Conservation (phyloP, 2,113 vertebrate genomes). For the Acanthisitta chloris region DNA sequence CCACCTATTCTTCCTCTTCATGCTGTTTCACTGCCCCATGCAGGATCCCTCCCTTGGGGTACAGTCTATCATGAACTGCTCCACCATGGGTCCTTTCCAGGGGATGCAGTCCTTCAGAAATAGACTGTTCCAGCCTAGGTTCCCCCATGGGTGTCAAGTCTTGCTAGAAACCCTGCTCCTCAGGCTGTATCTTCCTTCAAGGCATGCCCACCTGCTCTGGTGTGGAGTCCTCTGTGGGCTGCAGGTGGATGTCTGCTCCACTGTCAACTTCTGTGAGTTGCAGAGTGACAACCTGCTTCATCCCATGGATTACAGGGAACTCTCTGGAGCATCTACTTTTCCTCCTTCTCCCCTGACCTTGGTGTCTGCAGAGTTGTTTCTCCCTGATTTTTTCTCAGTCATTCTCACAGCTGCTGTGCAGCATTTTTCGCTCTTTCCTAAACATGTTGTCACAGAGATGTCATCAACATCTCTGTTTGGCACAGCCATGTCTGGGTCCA, state of each 20-base stretch:
- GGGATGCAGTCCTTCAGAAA: not conserved
- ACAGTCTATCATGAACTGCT: not conserved
- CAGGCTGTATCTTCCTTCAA: not conserved
- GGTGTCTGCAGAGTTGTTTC: not conserved
- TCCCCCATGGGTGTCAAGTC: not conserved
- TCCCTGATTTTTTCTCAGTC: not conserved
- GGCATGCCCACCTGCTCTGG: accelerated
- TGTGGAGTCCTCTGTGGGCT: not conserved
- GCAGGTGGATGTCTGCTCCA: not conserved
- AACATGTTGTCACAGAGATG: not conserved
- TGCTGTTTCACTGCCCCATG: not conserved
- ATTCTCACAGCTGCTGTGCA: not conserved
- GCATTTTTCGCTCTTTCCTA: not conserved
- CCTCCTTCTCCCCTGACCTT: not conserved
- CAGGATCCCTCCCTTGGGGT: not conserved
- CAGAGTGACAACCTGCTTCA: not conserved
- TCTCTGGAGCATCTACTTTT: not conserved
- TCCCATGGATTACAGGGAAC: not conserved
- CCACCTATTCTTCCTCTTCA: not conserved
- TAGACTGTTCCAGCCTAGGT: not conserved
- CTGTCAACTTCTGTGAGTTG: not conserved
- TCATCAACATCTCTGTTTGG: not conserved
- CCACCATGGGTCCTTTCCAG: accelerated
- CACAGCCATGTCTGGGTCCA: not conserved
- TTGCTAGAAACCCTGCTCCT: not conserved